Evolutionary conservation across 2,888 invertebrate genomes (phyloP), one percentile per base, ranked within the genome.

Genomic region (Andrena chrysosceles): DNA sequence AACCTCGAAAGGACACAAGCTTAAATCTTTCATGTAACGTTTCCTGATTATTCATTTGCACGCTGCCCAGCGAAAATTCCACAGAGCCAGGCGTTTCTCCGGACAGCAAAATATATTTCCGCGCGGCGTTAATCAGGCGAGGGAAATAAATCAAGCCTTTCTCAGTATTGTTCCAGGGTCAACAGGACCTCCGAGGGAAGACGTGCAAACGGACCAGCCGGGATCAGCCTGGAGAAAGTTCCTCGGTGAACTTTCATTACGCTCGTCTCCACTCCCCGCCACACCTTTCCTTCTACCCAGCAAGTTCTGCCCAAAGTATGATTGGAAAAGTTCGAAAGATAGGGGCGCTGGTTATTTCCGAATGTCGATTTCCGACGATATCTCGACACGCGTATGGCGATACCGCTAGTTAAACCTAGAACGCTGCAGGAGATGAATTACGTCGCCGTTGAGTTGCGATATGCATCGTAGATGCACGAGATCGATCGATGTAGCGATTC

Each of bases 301-400:
- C 68, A 71, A 76, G 83, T 83, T 84, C 80, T 56, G 75, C 64
- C 72, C 67, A 70, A 85, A 90, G 89, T 91, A 91, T 91, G 92
- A 92, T 92, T 92, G 91, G 91, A 92, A 92, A 92, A 92, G 91
- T 92, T 92, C 78, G 74, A 68, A 74, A 78, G 72, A 49, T 49
- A 77, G 56, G 77, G 33, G 26, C 35, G 56, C 52, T 77, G 84
- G 82, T 84, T 88, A 80, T 85, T 86, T 81, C 74, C 83, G 81
- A 81, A 83, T 79, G 86, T 72, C 87, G 83, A 85, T 82, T 73
- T 72, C 67, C 81, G 56, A 76, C 71, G 84, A 83, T 77, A 76
- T 42, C 62, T 59, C 75, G 42, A 63, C 71, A 79, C 78, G 86
- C 88, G 85, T 87, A 77, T 67, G 76, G 83, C 87, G 85, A 81